Percentiles rank a stretch among this genome's conserved stretches.
phyloP scores from a whole-genome alignment of 2,113 vertebrate species.

The Anolis carolinensis region DNA sequence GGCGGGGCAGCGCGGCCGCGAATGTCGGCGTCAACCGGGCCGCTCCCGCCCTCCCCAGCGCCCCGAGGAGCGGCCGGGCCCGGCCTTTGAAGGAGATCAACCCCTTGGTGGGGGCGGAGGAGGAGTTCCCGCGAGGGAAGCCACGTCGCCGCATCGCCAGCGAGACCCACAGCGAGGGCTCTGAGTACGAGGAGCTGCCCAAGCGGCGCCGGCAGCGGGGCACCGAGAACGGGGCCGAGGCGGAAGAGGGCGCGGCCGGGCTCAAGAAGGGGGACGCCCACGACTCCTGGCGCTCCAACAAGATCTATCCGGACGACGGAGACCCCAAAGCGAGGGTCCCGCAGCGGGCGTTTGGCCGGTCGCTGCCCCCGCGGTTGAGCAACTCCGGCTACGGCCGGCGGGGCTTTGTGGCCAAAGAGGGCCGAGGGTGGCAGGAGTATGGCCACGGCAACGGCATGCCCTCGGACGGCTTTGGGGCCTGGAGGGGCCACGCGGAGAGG shows the following conservation, averaged over 20 bases:
- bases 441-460: conserved; percentile 68
- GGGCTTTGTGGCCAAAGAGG: conserved; percentile 82
- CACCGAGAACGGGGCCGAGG: conserved; percentile 80
- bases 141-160: conserved; percentile 91
- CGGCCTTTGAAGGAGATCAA: conserved; percentile 82
- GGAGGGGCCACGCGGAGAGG: conserved; percentile 78
- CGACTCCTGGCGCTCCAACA: conserved; percentile 95
- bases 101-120: conserved; percentile 65
- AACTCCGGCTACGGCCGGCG: conserved; percentile 82
- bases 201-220: conserved; percentile 91
- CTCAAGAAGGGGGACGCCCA: conserved; percentile 82
- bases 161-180: conserved; percentile 94
- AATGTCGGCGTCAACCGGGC: conserved; percentile 23
- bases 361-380: conserved; percentile 90
- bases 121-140: conserved; percentile 88
- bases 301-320: conserved; percentile 88
- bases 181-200: conserved; percentile 94
- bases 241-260: conserved; percentile 76
- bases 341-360: conserved; percentile 82
- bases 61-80: conserved; percentile 79
- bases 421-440: conserved; percentile 86
- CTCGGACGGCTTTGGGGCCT: conserved; percentile 73
- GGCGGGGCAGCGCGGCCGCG: conserved; percentile 59
- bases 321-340: conserved; percentile 80
- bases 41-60: conserved; percentile 43